phyloP scores from a whole-genome alignment of 23 tunicate species.

The Trididemnum clinides region DNA sequence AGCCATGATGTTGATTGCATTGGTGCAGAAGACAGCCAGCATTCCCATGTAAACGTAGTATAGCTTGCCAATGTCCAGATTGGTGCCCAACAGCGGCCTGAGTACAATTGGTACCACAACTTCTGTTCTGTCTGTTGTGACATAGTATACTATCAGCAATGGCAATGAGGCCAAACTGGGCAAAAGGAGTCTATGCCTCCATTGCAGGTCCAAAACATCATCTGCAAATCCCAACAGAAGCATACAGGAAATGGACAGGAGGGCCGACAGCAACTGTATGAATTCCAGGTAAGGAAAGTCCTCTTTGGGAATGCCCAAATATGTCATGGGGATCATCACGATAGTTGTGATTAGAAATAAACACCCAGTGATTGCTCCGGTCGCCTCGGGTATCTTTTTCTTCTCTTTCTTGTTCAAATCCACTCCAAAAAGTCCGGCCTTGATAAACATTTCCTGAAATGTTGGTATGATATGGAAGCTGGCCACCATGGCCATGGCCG shows the following conservation, averaged over 20 bases:
- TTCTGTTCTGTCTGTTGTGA: constrained; percentile 71
- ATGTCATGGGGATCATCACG: constrained; percentile 75
- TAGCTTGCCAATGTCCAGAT: background rate
- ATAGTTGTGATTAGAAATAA: constrained; percentile 65
- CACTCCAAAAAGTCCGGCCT: constrained; percentile 61
- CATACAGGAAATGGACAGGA: no score
- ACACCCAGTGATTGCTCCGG: constrained; percentile 76
- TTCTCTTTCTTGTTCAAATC: constrained; percentile 70
- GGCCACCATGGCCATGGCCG: constrained; percentile 27
- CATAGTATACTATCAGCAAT: constrained; percentile 77
- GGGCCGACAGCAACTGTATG: constrained; percentile 79
- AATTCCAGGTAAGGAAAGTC: constrained; percentile 31
- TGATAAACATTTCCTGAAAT: constrained; percentile 47
- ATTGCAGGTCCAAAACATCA: no score
- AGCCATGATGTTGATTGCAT: constrained; percentile 93
- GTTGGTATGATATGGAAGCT: constrained; percentile 64
- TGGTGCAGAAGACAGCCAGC: constrained; percentile 94
- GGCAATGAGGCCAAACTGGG: constrained; percentile 87
- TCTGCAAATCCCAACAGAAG: no score
- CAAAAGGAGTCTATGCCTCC: no score
- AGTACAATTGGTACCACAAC: constrained; percentile 76
- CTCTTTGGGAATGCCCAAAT: background rate
- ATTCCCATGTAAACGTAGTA: constrained; percentile 90
- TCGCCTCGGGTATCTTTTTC: constrained; percentile 84
- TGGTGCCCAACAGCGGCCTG: constrained; percentile 34